Percentiles rank a stretch among this genome's conserved stretches.
phyloP scores from a whole-genome alignment of 2,113 vertebrate genomes.

The Illadopsis cleaveri region DNA sequence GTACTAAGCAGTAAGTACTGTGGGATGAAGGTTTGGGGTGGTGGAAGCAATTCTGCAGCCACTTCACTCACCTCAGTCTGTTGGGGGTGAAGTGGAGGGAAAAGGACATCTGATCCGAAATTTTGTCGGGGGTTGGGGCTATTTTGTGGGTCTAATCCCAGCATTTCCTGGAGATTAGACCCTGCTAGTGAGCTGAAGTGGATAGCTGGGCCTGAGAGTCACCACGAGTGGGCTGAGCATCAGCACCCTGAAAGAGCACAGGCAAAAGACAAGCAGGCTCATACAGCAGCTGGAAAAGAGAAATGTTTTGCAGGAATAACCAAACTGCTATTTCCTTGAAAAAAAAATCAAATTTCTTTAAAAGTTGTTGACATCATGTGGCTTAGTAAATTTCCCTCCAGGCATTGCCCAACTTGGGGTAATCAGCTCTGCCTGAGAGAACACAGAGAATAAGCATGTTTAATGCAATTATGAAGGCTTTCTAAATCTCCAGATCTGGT shows the following conservation, averaged over 20 bases:
- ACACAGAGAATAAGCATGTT: constrained; percentile 59
- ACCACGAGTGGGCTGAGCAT: background rate
- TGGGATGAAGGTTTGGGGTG: background rate
- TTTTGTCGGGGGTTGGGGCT: background rate
- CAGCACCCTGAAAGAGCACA: background rate
- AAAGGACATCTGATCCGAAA: background rate
- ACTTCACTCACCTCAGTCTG: background rate
- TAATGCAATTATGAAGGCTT: constrained; percentile 73
- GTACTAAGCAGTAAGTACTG: accelerated
- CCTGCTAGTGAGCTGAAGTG: background rate
- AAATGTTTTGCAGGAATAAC: background rate
- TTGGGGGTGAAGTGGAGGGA: background rate
- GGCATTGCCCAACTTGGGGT: constrained; percentile 55
- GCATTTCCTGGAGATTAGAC: background rate
- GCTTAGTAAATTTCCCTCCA: constrained; percentile 49
- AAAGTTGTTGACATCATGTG: constrained; percentile 33
- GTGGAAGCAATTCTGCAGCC: background rate
- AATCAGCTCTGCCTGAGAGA: constrained; percentile 60
- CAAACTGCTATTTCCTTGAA: background rate
- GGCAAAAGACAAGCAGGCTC: background rate
- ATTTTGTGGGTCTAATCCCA: background rate
- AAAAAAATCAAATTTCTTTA: constrained; percentile 35
- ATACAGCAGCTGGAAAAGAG: background rate
- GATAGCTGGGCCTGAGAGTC: background rate
- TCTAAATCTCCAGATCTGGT: constrained; percentile 48